Conservation (phyloP, 2,888 invertebrate genomes). For the Philereme transversata region DNA sequence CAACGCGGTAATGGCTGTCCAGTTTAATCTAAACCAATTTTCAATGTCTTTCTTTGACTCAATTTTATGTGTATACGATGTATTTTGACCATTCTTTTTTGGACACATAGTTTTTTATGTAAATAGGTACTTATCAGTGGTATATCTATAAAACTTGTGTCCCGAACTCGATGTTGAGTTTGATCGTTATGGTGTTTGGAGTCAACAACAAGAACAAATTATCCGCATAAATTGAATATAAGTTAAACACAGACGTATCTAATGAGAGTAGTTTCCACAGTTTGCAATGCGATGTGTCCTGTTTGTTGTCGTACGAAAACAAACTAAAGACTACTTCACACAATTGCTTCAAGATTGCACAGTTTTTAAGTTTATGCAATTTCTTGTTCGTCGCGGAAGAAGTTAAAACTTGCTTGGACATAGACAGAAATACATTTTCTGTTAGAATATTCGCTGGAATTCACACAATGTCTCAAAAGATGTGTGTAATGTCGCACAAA, state of each 20-base stretch:
- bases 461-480: too few species aligned
- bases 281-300: constrained; percentile 27
- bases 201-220: constrained; percentile 37
- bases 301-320: constrained; percentile 4
- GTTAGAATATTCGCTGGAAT: too few species aligned
- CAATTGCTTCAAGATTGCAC: background rate
- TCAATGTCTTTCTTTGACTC: too few species aligned
- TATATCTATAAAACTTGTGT: constrained; percentile 16
- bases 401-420: too few species aligned
- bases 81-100: background rate
- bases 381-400: too few species aligned
- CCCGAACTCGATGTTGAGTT: constrained; percentile 27
- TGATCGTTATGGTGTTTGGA: constrained; percentile 25
- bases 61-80: too few species aligned
- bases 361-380: too few species aligned
- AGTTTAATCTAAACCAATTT: too few species aligned
- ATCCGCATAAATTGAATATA: constrained; percentile 34
- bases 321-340: constrained; percentile 7
- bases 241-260: constrained; percentile 37
- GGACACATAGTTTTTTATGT: background rate
- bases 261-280: constrained; percentile 37
- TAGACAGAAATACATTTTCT: too few species aligned
- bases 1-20: too few species aligned
- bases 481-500: too few species aligned
- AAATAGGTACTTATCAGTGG: constrained; percentile 7